phyloP scores from a whole-genome alignment of 2,888 invertebrate genomes.

The Hedya salicella region DNA sequence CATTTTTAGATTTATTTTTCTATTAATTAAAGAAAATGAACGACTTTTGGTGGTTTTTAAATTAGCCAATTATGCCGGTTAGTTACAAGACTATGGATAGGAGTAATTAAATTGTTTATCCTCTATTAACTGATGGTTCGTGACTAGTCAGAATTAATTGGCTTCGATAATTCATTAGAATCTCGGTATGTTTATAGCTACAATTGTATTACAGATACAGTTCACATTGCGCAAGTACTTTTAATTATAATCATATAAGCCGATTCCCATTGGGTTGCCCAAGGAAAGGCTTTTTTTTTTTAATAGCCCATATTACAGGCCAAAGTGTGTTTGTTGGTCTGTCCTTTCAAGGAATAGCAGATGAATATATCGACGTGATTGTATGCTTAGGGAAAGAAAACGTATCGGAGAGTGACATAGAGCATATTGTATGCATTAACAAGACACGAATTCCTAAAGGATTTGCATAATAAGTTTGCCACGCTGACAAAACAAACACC shows the following conservation, averaged over 20 bases:
- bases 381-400: too few species aligned
- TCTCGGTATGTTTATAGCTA: constrained; percentile 12
- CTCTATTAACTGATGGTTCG: constrained; percentile 24
- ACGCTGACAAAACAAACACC: too few species aligned
- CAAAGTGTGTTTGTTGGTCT: too few species aligned
- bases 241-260: background rate
- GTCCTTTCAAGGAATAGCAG: too few species aligned
- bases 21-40: background rate
- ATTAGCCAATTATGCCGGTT: background rate
- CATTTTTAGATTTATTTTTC: constrained; percentile 1
- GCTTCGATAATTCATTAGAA: constrained; percentile 17
- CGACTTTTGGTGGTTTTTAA: constrained; percentile 6
- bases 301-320: too few species aligned
- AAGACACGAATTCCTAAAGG: too few species aligned
- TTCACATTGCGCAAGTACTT: background rate
- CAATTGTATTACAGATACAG: constrained; percentile 12
- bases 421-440: too few species aligned
- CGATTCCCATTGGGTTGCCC: too few species aligned
- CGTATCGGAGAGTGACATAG: too few species aligned
- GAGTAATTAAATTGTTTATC: constrained; percentile 28
- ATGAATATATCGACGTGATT: too few species aligned
- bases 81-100: constrained; percentile 15
- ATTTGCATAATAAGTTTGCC: too few species aligned
- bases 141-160: constrained; percentile 33
- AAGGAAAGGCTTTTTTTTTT: too few species aligned